Conservation (phyloP, 1,140 invertebrate species). For the Delia radicum region DNA sequence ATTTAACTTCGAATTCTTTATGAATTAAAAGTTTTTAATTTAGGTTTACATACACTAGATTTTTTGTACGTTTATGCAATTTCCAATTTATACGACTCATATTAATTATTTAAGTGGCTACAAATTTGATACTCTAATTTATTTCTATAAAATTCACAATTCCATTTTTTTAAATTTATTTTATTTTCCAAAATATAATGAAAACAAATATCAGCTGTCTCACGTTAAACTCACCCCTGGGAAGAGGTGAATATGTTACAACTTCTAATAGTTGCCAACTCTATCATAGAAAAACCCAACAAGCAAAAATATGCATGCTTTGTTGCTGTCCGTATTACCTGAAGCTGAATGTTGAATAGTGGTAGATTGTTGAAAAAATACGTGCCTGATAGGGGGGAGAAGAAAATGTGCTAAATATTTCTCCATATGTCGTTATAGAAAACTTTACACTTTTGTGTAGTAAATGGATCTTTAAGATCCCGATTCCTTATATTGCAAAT, state of each 20-base stretch:
- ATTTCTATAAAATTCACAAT: neutral
- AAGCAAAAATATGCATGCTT: too few relatives aligned
- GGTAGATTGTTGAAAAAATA: too few relatives aligned
- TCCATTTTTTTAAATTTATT: neutral
- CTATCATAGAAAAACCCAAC: too few relatives aligned
- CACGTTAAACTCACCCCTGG: neutral
- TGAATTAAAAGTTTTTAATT: neutral
- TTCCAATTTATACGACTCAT: conserved; percentile 26
- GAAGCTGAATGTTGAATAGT: too few relatives aligned
- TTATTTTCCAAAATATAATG: neutral
- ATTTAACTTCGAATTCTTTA: neutral
- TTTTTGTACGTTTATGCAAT: neutral
- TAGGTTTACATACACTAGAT: conserved; percentile 26
- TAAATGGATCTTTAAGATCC: too few relatives aligned
- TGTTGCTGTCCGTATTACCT: too few relatives aligned
- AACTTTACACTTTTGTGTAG: too few relatives aligned
- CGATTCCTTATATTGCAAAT: too few relatives aligned
- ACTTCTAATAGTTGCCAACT: too few relatives aligned
- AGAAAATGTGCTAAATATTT: too few relatives aligned
- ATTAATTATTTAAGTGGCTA: neutral
- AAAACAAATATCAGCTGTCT: neutral
- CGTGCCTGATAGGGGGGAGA: too few relatives aligned
- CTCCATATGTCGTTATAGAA: too few relatives aligned
- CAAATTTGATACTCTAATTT: neutral
- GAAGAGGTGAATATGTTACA: neutral